Evolutionary conservation across 2,113 vertebrate genomes (phyloP).

Genomic region (Coregonus clupeaformis): DNA sequence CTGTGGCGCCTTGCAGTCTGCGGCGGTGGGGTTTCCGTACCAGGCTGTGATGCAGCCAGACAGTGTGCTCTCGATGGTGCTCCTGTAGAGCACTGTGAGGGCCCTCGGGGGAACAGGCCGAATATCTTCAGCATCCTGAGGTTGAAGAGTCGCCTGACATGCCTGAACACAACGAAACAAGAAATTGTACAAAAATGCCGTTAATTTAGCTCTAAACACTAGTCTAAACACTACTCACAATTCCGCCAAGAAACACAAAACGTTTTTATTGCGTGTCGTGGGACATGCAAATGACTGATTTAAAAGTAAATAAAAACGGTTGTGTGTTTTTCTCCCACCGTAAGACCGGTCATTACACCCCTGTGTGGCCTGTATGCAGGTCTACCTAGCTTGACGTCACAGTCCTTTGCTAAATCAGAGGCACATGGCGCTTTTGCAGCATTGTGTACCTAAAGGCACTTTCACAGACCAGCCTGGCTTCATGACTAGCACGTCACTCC

Average conservation of each 20-base stretch:
- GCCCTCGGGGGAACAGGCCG: too few relatives aligned
- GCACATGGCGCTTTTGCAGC: constrained; percentile 43
- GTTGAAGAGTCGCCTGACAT: background rate
- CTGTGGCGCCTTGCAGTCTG: too few relatives aligned
- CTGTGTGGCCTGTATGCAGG: constrained; percentile 64
- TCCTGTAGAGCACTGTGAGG: too few relatives aligned
- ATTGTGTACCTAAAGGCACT: constrained; percentile 48
- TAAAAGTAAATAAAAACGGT: constrained; percentile 49
- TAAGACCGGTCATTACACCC: constrained; percentile 48
- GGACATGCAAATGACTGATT: constrained; percentile 49
- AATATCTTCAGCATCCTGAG: too few relatives aligned
- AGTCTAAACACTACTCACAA: background rate
- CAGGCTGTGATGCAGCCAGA: too few relatives aligned
- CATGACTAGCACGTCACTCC: constrained; percentile 39
- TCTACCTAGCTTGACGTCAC: constrained; percentile 65
- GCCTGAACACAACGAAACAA: background rate
- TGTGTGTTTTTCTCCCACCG: constrained; percentile 60
- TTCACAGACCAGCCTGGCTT: constrained; percentile 39
- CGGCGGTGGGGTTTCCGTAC: too few relatives aligned
- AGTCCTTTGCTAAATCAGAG: constrained; percentile 50
- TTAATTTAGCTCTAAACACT: background rate
- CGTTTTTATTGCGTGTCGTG: constrained; percentile 23
- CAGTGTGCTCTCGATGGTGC: too few relatives aligned
- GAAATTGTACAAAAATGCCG: background rate
- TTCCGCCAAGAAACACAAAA: background rate